Evolutionary conservation across 2,797 vertebrate species (phyloP).

Genomic region (Centropyge bicolor): DNA sequence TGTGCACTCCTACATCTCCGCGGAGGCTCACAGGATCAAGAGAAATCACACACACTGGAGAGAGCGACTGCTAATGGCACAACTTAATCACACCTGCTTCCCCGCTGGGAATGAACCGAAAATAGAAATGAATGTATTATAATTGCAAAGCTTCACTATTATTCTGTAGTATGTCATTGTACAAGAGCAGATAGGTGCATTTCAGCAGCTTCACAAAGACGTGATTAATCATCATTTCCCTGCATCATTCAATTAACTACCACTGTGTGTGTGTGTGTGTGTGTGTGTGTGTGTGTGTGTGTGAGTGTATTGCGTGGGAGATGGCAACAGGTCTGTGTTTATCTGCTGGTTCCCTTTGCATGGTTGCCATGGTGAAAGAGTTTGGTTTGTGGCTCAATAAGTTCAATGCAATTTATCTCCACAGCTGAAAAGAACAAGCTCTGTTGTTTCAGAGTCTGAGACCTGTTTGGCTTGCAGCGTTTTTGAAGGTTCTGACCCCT

Average conservation of each 20-base stretch:
- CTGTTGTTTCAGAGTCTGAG: slow-evolving; percentile 16
- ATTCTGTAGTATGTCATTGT: slow-evolving; percentile 13
- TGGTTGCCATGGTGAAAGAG: slow-evolving; percentile 79
- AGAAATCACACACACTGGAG: background rate
- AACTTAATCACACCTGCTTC: slow-evolving; percentile 20
- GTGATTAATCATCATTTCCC: slow-evolving; percentile 24
- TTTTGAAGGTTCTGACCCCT: slow-evolving; percentile 1
- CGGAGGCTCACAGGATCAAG: slow-evolving; percentile 14
- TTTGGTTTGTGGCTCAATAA: slow-evolving; percentile 49
- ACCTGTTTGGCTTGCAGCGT: background rate
- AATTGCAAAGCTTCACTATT: background rate
- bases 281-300: slow-evolving; percentile 14
- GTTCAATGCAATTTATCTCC: slow-evolving; percentile 33
- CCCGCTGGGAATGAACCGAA: background rate
- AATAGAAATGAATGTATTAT: background rate
- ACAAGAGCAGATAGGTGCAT: slow-evolving; percentile 7
- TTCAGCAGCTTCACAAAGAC: slow-evolving; percentile 23
- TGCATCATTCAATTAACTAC: slow-evolving; percentile 10
- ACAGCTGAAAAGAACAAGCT: slow-evolving; percentile 1
- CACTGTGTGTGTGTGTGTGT: background rate
- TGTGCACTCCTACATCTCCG: background rate
- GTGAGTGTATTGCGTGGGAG: slow-evolving; percentile 45
- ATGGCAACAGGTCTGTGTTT: slow-evolving; percentile 77
- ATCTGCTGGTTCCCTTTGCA: slow-evolving; percentile 52
- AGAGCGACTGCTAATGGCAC: slow-evolving; percentile 15